Evolutionary conservation across 2,888 invertebrate species (phyloP).

Genomic region (Eupeodes latifasciatus): DNA sequence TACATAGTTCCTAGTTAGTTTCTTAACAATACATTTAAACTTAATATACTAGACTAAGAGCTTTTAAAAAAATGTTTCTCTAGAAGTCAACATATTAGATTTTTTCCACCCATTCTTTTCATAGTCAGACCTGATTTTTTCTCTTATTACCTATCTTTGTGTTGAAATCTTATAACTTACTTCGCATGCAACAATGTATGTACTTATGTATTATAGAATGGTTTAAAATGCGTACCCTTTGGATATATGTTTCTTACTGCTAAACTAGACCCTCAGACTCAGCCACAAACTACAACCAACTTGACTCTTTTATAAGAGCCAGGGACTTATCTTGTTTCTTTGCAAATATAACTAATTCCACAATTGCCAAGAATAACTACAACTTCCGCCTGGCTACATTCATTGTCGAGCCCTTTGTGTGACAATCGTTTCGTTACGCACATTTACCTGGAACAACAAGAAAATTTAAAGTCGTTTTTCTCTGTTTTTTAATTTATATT

Average conservation of each 20-base stretch:
- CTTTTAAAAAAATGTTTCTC: too few species aligned
- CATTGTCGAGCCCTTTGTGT: conserved; percentile 64
- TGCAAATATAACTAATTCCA: conserved; percentile 24
- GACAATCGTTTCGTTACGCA: conserved; percentile 68
- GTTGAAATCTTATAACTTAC: neutral
- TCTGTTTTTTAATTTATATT: neutral
- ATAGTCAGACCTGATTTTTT: neutral
- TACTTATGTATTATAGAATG: too few species aligned
- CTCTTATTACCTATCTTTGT: neutral
- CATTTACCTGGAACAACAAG: conserved; percentile 70
- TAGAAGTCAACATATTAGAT: too few species aligned
- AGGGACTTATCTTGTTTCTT: conserved; percentile 60
- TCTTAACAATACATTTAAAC: too few species aligned
- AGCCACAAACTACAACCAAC: conserved; percentile 44
- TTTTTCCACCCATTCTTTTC: too few species aligned
- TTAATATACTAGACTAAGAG: too few species aligned
- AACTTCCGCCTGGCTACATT: conserved; percentile 66
- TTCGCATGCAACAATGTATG: conserved; percentile 29
- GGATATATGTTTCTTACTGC: conserved; percentile 24
- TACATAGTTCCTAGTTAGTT: too few species aligned
- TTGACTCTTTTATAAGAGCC: conserved; percentile 9
- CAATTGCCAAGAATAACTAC: conserved; percentile 48
- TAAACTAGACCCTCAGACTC: conserved; percentile 37
- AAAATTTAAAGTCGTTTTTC: conserved; percentile 42
- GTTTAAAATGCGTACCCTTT: conserved; percentile 21